These are phyloP conservation scores for Chrysocyon brachyurus DNA, from an alignment of 2,797 vertebrate genomes.

Conservation along the genomic window DNA sequence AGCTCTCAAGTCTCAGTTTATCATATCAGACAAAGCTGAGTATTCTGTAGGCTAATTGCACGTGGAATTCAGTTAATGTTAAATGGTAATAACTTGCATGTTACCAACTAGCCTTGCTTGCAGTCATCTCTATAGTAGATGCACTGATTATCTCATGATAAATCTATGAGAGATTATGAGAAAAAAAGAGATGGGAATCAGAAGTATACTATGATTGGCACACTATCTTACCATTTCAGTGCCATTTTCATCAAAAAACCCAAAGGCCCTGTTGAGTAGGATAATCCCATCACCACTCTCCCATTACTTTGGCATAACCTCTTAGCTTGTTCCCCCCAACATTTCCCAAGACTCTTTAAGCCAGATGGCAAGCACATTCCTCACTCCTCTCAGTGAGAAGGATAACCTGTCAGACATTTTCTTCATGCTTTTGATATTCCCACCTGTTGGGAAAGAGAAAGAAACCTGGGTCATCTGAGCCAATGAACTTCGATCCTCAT, in stretches of 20 bases:
- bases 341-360: not conserved
- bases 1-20: not conserved
- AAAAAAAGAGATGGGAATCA: not conserved
- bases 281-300: not conserved
- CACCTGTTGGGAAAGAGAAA: slow-evolving; percentile 27
- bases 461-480: not conserved
- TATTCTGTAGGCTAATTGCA: not conserved
- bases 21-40: not conserved
- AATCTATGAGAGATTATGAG: not conserved
- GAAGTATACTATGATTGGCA: not conserved
- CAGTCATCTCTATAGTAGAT: not conserved
- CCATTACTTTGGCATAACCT: not conserved
- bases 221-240: slow-evolving; percentile 51
- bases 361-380: slow-evolving; percentile 69
- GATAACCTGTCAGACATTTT: slow-evolving; percentile 48
- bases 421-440: slow-evolving; percentile 43
- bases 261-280: slow-evolving; percentile 77
- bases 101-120: not conserved
- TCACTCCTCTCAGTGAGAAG: slow-evolving; percentile 15
- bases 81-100: not conserved
- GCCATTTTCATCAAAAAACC: slow-evolving; percentile 81
- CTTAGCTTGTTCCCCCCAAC: not conserved
- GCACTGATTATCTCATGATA: not conserved
- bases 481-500: slow-evolving; percentile 52
- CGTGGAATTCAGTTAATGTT: not conserved